Evolutionary conservation across 2,888 invertebrate genomes (phyloP), one percentile per base, ranked within the genome.

Genomic region (Nomada hirtipes): DNA sequence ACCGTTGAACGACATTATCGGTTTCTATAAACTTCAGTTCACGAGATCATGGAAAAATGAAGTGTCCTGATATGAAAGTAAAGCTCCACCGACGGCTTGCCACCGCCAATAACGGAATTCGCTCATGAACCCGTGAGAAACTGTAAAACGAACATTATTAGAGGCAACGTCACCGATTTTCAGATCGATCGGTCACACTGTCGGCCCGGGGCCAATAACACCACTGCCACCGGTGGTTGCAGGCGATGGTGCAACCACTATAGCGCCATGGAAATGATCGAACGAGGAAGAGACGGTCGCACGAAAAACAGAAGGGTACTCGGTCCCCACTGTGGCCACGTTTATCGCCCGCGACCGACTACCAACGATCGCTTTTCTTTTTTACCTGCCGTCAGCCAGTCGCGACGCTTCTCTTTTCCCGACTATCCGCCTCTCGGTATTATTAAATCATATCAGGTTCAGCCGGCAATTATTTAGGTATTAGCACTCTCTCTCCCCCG

Each of bases 391-490:
- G 79, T 70, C 78, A 82, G 73, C 83, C 76, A 70, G 72, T 82
- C 77, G 80, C 81, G 80, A 83, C 74, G 64, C 60, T 68, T 44
- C 70, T 60, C 68, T 64, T 47, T 53, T 29, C 42, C 72, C 57
- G 29, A 20, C 70, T 29, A 26, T 64, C 71, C 60, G 20, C 59
- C 76, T n/a, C 18, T 70, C 79, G 73, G 63, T 82, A 87, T 87
- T 88, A 89, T 91, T 92, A 91, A 92, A 92, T 92, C 91, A 91
- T 91, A 92, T 91, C 91, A 90, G 88, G 88, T 90, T 90, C 91
- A 91, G 90, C 89, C 89, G 86, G 91, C 92, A 91, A 92, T 92
- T 91, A 92, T 92, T 92, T 89, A 90, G 89, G 90, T 90, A 92
- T 91, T 91, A 92, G 87, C 90, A 89, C 90, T 91, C 84, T 86